Percentiles rank a stretch among this genome's conserved stretches.
Conservation (phyloP, 2,888 invertebrate genomes). For the Dastarcus helophoroides region DNA sequence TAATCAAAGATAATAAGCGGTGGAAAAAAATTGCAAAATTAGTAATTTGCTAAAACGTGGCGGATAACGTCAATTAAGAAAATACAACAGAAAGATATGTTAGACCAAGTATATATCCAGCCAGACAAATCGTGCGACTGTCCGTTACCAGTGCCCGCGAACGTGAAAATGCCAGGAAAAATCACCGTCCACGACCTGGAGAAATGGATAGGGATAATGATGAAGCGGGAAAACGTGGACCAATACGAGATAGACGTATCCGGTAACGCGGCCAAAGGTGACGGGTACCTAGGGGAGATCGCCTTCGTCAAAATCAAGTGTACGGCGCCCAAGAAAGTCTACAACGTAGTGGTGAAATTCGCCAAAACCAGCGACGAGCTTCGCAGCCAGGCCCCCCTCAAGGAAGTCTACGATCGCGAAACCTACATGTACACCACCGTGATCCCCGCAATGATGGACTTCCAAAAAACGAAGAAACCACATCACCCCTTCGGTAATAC, state of each 20-base stretch:
- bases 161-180: no score
- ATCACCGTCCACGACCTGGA: no score
- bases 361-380: slow-evolving; percentile 19
- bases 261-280: slow-evolving; percentile 19
- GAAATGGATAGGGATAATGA: slow-evolving; percentile 15
- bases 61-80: no score
- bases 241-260: slow-evolving; percentile 15
- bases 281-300: slow-evolving; percentile 22
- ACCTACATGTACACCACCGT: slow-evolving; percentile 18
- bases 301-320: slow-evolving; percentile 17
- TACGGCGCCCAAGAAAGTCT: slow-evolving; percentile 10
- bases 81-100: no score
- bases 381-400: slow-evolving; percentile 17
- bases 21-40: no score
- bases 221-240: slow-evolving; percentile 12
- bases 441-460: slow-evolving; percentile 17
- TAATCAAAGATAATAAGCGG: no score
- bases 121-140: no score
- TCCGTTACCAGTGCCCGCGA: no score
- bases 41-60: no score
- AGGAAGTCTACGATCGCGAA: slow-evolving; percentile 11
- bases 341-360: slow-evolving; percentile 20
- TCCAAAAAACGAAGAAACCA: slow-evolving; percentile 14
- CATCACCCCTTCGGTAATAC: slow-evolving; percentile 13
- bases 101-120: no score